Percentiles rank a stretch among this genome's conserved stretches.
Evolutionary conservation across 2,113 vertebrate genomes (phyloP).

Genomic region (Hylia prasina): DNA sequence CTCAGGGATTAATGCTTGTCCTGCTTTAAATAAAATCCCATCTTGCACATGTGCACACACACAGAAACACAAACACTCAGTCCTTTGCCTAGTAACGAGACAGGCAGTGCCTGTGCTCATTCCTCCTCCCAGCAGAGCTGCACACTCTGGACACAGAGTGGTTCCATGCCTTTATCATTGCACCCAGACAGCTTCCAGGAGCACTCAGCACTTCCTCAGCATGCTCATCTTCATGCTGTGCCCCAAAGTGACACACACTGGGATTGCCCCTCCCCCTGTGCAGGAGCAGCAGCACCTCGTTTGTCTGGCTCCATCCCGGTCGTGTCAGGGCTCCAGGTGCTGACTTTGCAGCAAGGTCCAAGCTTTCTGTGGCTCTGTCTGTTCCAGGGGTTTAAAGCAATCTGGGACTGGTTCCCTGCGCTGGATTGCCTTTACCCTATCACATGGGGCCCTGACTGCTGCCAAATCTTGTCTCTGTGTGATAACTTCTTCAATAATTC

Average conservation of each 20-base stretch:
- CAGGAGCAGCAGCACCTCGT: neutral
- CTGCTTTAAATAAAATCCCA: slow-evolving; percentile 32
- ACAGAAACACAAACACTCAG: neutral
- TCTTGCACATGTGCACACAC: neutral
- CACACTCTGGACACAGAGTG: neutral
- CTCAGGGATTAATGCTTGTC: slow-evolving; percentile 24
- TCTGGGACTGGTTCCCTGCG: neutral
- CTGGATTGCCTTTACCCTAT: neutral
- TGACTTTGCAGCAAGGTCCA: slow-evolving; percentile 1
- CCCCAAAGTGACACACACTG: neutral
- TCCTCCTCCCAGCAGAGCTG: neutral
- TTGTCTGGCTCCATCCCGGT: neutral
- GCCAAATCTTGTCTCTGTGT: neutral
- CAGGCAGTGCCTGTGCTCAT: rapidly evolving
- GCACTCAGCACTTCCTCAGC: neutral
- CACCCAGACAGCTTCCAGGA: neutral
- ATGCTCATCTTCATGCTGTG: rapidly evolving
- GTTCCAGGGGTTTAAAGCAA: slow-evolving; percentile 10
- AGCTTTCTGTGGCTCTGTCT: neutral
- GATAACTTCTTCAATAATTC: neutral
- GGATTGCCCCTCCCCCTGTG: rapidly evolving
- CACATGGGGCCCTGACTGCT: neutral
- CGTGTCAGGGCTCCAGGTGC: neutral
- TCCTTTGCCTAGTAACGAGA: neutral
- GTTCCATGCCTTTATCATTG: neutral